A percentile compares a stretch with the other conserved stretches of the same genome.
Evolutionary conservation across 2,113 vertebrate genomes (phyloP).

Genomic region (Caranx melampygus): DNA sequence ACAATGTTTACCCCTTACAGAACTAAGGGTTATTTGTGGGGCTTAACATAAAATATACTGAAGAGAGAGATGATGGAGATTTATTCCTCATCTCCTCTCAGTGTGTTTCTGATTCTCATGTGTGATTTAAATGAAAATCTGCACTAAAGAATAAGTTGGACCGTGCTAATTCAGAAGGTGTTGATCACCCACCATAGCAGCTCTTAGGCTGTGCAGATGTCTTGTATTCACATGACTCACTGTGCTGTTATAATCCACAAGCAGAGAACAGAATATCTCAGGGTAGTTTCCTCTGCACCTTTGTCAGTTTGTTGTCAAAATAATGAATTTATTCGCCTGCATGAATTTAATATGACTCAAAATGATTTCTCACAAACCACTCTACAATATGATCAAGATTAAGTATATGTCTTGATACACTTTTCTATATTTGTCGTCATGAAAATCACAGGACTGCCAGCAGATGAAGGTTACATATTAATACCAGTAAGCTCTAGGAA

Average conservation of each 20-base stretch:
- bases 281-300: too few relatives aligned
- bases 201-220: slow-evolving; percentile 11
- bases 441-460: background rate
- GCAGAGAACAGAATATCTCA: background rate
- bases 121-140: background rate
- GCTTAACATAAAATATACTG: background rate
- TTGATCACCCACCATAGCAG: background rate
- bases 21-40: too few relatives aligned
- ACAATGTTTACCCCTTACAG: too few relatives aligned
- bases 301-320: too few relatives aligned
- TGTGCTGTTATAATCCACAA: slow-evolving; percentile 5
- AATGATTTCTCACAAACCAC: background rate
- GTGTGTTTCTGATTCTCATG: background rate
- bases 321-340: too few relatives aligned
- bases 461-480: background rate
- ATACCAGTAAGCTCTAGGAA: background rate
- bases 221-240: background rate
- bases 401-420: background rate
- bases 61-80: background rate
- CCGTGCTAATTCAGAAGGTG: slow-evolving; percentile 3
- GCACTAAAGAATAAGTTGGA: slow-evolving; percentile 1
- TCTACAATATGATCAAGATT: background rate
- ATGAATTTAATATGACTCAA: too few relatives aligned
- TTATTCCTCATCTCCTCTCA: background rate
- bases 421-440: background rate